Evolutionary conservation across 2,797 vertebrate species (phyloP), one percentile per base, ranked within the genome.

Genomic region (Neostethus bicornis): DNA sequence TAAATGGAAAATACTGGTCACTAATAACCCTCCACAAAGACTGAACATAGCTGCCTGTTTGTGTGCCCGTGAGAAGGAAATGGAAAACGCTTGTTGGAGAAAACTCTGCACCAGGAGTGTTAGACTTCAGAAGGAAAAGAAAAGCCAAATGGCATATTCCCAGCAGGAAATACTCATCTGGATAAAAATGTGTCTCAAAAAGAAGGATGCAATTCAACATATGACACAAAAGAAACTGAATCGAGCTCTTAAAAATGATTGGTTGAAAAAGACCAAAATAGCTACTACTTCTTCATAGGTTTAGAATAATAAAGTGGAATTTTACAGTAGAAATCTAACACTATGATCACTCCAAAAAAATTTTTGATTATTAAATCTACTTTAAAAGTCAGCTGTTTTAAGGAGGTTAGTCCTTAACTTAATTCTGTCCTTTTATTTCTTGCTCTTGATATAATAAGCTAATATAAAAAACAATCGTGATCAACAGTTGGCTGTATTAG

Each of bases 1-100:
- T 66, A 80, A 85, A 87, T 85, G 79, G 77, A 58, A 89, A 87
- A 79, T 66, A 56, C 79, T 80, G 85, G 83, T 85, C 73, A 74
- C 78, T 80, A 80, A 84, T 81, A 79, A 79, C 74, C 61, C 57
- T 74, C 66, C 51, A 44, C 50, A 14, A 45, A 44, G 37, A 66
- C 56, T 31, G 43, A 45, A 49, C 14, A 42, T 48, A 46, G 67
- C 51, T 62, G 7, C 61, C 38, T 45, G 52, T 49, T 61, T 63
- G 66, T 34, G 55, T 38, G 49, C 59, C 39, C 17, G 65, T 25
- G 44, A 23, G 31, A 17, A 61, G 26, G 67, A 70, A 72, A 70
- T 51, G 79, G 87, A 39, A 87, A 85, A 87, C 76, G 55, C 77
- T 75, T 88, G 83, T 87, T 71, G 58, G 54, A 72, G 75, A 81